Evolutionary conservation across 2,888 invertebrate genomes (phyloP), one percentile per base, ranked within the genome.

Genomic region (Ctenicera cuprea): DNA sequence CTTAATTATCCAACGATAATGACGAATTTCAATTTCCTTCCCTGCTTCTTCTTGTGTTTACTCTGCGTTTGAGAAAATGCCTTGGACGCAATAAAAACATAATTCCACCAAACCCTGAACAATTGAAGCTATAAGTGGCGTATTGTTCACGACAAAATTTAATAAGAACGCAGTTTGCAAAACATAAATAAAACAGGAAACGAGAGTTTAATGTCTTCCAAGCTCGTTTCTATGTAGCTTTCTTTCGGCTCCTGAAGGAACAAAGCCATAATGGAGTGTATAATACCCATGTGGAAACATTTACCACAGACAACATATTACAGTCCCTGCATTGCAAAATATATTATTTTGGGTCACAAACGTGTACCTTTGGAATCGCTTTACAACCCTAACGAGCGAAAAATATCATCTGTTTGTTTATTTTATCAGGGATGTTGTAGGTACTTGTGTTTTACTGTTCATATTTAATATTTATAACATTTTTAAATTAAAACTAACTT

Each of bases 241-340:
- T 9, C 45, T 16, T 45, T 14, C 12, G 9, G 12, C 48, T 63
- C 33, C 41, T 30, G 16, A 43, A 45, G 48, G 18, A 48, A 38
- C 22, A 20, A 54, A 52, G 52, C 52, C 14, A 38, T 52, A 37
- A 52, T 37, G 65, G 38, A 52, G 7, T 54, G 22, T 38, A 38
- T 50, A 66, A 66, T 52, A 54, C 65, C 50, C 41, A 52, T 22
- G 65, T 54, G 52, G 37, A 50, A 54, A 52, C 22, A 54, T 18
- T 54, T 37, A 37, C 50, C 37, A 50, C 64, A 64, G 18, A 63
- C 26, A 48, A n/a, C 16, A 26, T 22, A 33, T 30, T 61, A 61
- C 20, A 61, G 37, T 20, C 20, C 16, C 20, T 43, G 45, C 45
- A 26, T 43, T 63, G 9, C 22, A 30, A 33, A 16, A 16, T 45